These are phyloP conservation scores for Botia almorhae DNA, from an alignment of 2,797 vertebrate species.

Conservation along the genomic window DNA sequence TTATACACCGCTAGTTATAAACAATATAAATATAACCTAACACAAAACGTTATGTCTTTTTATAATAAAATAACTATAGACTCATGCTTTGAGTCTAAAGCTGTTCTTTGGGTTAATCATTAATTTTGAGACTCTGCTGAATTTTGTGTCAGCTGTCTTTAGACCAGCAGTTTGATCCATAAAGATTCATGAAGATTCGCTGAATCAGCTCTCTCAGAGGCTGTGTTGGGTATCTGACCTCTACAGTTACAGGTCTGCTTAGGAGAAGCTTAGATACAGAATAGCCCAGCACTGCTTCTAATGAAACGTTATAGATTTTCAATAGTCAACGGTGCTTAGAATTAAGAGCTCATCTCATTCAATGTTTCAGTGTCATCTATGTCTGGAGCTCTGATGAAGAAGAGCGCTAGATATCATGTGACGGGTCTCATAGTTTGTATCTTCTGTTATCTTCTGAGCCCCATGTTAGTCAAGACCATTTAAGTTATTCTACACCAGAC, in stretches of 20 bases:
- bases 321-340: conserved; percentile 43
- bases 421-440: too few species aligned
- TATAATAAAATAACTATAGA: too few species aligned
- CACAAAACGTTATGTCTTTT: too few species aligned
- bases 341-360: conserved; percentile 27
- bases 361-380: not conserved
- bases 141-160: not conserved
- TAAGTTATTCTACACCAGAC: too few species aligned
- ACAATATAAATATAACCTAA: too few species aligned
- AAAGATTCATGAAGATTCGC: conserved; percentile 32
- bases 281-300: conserved; percentile 40
- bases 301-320: conserved; percentile 62
- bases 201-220: conserved; percentile 25
- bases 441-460: too few species aligned
- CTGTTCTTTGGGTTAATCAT: not conserved
- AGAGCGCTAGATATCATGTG: not conserved
- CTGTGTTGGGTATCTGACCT: not conserved
- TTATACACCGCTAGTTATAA: too few species aligned
- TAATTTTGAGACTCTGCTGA: not conserved
- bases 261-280: conserved; percentile 12
- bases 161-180: conserved; percentile 12
- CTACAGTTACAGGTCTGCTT: conserved; percentile 26
- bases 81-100: too few species aligned
- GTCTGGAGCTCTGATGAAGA: not conserved
- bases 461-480: too few species aligned